Evolutionary conservation across 2,888 invertebrate genomes (phyloP).

Genomic region (Mongoloraphidia duomilia): DNA sequence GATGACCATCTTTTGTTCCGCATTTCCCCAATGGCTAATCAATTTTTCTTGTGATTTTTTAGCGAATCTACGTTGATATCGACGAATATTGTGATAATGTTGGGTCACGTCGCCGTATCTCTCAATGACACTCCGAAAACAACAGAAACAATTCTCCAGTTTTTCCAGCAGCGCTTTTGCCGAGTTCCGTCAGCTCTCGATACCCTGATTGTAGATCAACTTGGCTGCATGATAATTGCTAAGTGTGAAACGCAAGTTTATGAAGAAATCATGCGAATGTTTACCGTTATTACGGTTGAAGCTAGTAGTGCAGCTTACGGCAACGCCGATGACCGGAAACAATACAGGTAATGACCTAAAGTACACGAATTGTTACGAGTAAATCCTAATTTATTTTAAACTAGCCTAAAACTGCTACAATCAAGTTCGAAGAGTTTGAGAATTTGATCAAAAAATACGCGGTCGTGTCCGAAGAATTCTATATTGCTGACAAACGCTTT

Average conservation of each 20-base stretch:
- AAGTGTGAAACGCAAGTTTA: slow-evolving; percentile 73
- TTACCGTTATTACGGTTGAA: slow-evolving; percentile 87
- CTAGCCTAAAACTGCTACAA: too few species aligned
- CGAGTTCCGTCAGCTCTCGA: slow-evolving; percentile 86
- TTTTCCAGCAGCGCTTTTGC: slow-evolving; percentile 91
- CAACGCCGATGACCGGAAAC: slow-evolving; percentile 43
- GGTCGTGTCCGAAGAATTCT: too few species aligned
- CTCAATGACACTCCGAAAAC: slow-evolving; percentile 87
- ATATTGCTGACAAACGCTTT: not conserved
- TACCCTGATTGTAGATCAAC: slow-evolving; percentile 87
- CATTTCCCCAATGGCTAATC: slow-evolving; percentile 6
- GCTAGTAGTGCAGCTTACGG: slow-evolving; percentile 67
- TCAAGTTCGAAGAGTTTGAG: too few species aligned
- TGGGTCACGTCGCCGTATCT: slow-evolving; percentile 93
- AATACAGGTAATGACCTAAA: slow-evolving; percentile 29
- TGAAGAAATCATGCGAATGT: slow-evolving; percentile 97
- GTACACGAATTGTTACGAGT: too few species aligned
- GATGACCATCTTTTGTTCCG: not conserved
- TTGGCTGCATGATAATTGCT: slow-evolving; percentile 96
- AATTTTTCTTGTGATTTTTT: slow-evolving; percentile 18
- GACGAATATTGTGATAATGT: slow-evolving; percentile 91
- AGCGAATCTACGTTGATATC: slow-evolving; percentile 87
- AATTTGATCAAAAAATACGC: not conserved
- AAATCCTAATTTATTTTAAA: too few species aligned
- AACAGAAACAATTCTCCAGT: slow-evolving; percentile 87